Evolutionary conservation across 2,888 invertebrate genomes (phyloP).

Genomic region (Lasioglossum marginatum): DNA sequence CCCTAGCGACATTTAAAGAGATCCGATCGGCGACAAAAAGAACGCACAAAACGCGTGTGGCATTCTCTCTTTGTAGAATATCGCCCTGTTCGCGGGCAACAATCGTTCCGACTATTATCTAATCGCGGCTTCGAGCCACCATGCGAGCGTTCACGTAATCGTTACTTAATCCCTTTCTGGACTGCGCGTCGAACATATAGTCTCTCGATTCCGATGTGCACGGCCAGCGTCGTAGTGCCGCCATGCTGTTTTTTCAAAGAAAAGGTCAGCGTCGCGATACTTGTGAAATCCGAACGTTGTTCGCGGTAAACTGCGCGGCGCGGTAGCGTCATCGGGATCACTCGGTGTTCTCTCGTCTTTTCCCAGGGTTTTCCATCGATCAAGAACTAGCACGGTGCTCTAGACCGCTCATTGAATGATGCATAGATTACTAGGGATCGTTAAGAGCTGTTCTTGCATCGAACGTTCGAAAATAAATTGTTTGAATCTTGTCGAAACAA

Average conservation of each 20-base stretch:
- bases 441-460: not conserved
- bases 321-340: constrained; percentile 15
- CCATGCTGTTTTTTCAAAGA: constrained; percentile 4
- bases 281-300: constrained; percentile 26
- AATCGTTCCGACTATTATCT: constrained; percentile 8
- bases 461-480: not conserved
- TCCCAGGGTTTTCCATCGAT: not conserved
- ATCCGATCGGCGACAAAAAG: not conserved
- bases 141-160: not conserved
- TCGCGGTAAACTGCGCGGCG: constrained; percentile 10
- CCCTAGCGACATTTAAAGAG: not conserved
- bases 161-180: not conserved
- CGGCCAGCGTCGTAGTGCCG: not conserved
- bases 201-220: not conserved
- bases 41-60: not conserved
- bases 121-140: not conserved
- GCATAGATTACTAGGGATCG: not conserved
- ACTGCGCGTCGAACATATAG: not conserved
- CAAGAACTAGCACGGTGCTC: not conserved
- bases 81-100: not conserved
- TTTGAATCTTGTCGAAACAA: not conserved
- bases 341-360: not conserved
- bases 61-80: not conserved
- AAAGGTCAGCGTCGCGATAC: constrained; percentile 12
- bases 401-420: not conserved